Evolutionary conservation across 2,113 vertebrate genomes (phyloP).

Genomic region (Neomonachus schauinslandi): DNA sequence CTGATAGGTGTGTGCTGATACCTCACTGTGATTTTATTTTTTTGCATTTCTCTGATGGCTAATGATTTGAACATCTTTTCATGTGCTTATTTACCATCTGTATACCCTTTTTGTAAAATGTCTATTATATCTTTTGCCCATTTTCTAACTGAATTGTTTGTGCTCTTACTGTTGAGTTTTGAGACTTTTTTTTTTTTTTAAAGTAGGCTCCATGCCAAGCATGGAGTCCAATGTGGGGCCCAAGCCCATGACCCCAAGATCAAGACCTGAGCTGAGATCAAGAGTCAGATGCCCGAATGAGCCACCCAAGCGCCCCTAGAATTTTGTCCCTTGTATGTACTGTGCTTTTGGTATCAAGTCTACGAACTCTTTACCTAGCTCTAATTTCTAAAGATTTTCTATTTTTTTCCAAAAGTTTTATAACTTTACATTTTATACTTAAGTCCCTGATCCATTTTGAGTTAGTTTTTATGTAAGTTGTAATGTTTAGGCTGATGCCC

Average conservation of each 20-base stretch:
- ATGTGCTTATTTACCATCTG: not conserved
- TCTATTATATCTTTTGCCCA: not conserved
- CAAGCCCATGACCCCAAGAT: not conserved
- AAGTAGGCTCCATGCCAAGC: not conserved
- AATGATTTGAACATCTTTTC: not conserved
- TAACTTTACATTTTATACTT: not conserved
- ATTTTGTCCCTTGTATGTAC: not conserved
- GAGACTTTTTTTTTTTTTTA: not conserved
- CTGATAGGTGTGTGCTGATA: not conserved
- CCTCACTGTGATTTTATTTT: not conserved
- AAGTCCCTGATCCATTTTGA: not conserved
- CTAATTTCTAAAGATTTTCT: not conserved
- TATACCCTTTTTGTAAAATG: not conserved
- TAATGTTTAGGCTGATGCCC: not conserved
- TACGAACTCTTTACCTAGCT: not conserved
- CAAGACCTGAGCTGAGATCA: not conserved
- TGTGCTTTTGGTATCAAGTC: not conserved
- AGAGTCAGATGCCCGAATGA: not conserved
- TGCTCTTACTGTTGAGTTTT: not conserved
- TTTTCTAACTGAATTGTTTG: not conserved
- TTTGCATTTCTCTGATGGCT: not conserved
- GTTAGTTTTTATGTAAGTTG: not conserved
- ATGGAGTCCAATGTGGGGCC: not conserved
- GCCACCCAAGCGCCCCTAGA: not conserved
- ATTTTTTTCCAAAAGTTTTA: not conserved